Conservation (phyloP, 2,888 invertebrate species). For the Thymelicus acteon region DNA sequence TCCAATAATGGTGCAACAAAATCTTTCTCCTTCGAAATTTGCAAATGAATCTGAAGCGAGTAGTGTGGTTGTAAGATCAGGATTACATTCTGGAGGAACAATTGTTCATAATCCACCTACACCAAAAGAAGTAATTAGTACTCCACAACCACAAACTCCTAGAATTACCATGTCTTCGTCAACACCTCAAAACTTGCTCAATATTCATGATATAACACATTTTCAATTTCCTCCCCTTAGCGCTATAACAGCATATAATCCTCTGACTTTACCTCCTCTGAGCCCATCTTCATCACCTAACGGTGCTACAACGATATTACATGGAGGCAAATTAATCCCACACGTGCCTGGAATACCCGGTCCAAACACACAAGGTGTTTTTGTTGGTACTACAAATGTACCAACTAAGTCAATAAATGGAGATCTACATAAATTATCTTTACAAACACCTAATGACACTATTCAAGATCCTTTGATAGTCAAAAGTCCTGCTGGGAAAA, state of each 20-base stretch:
- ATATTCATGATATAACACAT: conserved; percentile 78
- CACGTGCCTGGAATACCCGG: conserved; percentile 95
- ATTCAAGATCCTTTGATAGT: conserved; percentile 50
- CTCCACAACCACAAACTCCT: conserved; percentile 79
- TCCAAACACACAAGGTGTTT: conserved; percentile 86
- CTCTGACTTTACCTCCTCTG: conserved; percentile 86
- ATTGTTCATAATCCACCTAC: conserved; percentile 86
- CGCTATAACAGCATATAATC: conserved; percentile 89
- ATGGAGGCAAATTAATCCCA: conserved; percentile 91
- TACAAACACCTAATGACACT: conserved; percentile 55
- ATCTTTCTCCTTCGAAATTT: conserved; percentile 75
- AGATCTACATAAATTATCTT: conserved; percentile 54
- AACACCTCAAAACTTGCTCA: conserved; percentile 69
- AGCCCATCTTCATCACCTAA: conserved; percentile 78
- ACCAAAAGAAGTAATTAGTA: conserved; percentile 72
- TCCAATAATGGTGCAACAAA: conserved; percentile 82
- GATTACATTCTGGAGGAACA: conserved; percentile 93
- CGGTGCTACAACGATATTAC: conserved; percentile 86
- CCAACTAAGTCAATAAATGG: conserved; percentile 56
- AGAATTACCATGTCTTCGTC: conserved; percentile 84
- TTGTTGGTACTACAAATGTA: conserved; percentile 56
- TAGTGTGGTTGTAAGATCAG: conserved; percentile 91
- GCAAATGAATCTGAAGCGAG: conserved; percentile 82
- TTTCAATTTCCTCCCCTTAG: conserved; percentile 89
- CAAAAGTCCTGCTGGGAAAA: conserved; percentile 54